A percentile compares a stretch with the other conserved stretches of the same genome.
Conservation (phyloP, 1,140 invertebrate species). For the Meteorus sp. region DNA sequence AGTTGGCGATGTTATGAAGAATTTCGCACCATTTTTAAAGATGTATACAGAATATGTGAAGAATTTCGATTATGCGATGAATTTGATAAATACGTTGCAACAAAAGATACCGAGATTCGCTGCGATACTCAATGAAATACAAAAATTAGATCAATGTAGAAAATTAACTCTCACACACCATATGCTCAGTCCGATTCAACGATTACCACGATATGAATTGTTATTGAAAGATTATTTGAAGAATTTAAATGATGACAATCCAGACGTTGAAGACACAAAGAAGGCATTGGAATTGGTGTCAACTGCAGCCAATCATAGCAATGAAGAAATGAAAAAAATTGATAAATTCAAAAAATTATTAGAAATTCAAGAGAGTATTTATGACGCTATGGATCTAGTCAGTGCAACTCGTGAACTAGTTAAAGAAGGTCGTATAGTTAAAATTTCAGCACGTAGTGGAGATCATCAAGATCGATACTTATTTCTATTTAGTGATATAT, state of each 20-base stretch:
- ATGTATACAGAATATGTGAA: constrained; percentile 74
- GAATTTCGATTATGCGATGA: constrained; percentile 69
- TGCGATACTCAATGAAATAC: constrained; percentile 68
- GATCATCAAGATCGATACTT: constrained; percentile 69
- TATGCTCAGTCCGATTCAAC: constrained; percentile 77
- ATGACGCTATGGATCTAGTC: constrained; percentile 67
- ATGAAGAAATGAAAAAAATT: constrained; percentile 68
- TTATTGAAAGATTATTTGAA: constrained; percentile 70
- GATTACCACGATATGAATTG: constrained; percentile 72
- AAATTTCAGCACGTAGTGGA: constrained; percentile 70
- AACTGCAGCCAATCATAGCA: constrained; percentile 76
- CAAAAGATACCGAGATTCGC: constrained; percentile 67
- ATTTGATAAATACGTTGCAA: constrained; percentile 65
- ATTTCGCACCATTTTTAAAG: constrained; percentile 76
- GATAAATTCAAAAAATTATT: constrained; percentile 57
- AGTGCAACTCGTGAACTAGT: constrained; percentile 70
- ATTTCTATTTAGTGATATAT: constrained; percentile 73
- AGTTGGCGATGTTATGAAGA: constrained; percentile 76
- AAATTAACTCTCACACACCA: constrained; percentile 71
- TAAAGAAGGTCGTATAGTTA: constrained; percentile 69
- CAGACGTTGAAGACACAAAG: constrained; percentile 70
- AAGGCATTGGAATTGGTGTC: constrained; percentile 70
- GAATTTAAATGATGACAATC: constrained; percentile 62
- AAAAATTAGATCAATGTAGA: constrained; percentile 66
- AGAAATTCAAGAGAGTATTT: constrained; percentile 58